Evolutionary conservation across 2,888 invertebrate genomes (phyloP).

Genomic region (Diaperis boleti): DNA sequence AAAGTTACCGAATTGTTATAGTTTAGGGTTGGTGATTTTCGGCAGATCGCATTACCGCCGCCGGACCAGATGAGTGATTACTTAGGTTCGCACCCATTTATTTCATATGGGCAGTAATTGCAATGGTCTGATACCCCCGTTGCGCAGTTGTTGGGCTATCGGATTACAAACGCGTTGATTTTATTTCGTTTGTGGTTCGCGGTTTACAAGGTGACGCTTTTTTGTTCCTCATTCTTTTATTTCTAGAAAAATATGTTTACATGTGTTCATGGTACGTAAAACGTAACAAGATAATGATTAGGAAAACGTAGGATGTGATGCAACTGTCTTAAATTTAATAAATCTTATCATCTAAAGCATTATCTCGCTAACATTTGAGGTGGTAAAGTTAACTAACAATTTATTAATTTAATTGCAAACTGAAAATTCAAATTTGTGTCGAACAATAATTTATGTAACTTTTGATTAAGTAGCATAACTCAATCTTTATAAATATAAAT

Average conservation of each 20-base stretch:
- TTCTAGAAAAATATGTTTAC: conserved; percentile 29
- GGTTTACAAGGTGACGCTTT: conserved; percentile 42
- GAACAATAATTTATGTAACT: no score
- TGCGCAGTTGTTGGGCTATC: conserved; percentile 44
- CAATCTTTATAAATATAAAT: no score
- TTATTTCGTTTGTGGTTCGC: conserved; percentile 45
- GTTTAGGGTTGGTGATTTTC: conserved; percentile 27
- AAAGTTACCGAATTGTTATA: conserved; percentile 16
- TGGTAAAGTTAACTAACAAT: no score
- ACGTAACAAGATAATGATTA: neutral
- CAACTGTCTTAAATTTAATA: no score
- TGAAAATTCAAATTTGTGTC: no score
- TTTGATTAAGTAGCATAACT: no score
- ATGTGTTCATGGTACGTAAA: conserved; percentile 16
- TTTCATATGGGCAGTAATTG: conserved; percentile 39
- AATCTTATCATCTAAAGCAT: no score
- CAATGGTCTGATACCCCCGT: conserved; percentile 45
- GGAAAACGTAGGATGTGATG: no score
- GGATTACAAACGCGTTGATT: conserved; percentile 43
- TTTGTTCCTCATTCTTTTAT: conserved; percentile 12
- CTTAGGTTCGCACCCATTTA: conserved; percentile 40
- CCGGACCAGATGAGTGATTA: conserved; percentile 38
- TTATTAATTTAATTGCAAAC: no score
- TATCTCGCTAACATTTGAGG: no score
- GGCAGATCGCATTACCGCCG: conserved; percentile 16